Base-by-base conservation (phyloP, 2,113 vertebrate species). In the Scomber japonicus region DNA sequence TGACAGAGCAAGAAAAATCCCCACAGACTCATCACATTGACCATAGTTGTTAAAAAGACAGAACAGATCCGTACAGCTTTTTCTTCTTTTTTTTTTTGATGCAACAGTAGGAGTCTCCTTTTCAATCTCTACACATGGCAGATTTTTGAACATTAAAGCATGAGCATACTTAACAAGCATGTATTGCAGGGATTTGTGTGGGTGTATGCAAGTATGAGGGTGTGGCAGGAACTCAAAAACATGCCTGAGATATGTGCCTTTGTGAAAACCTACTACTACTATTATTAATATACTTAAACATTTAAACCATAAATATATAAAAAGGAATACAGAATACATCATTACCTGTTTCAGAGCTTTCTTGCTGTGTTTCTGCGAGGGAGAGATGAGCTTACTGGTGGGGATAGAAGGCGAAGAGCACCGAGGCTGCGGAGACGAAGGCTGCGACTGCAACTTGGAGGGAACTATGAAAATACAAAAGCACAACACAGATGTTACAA, bases 301-400 rank as follows among this genome's bases (percentile, higher is more conserved):
- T 27, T n/a, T 49, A 19, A 35, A 53, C 30, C 2, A 40, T 40
- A 40, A 9, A 9, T 40, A 40, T 40, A 40, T 40, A 45, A 19
- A 19, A 5, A 55, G 13, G 66, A 85, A 81, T 11, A 35, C 2
- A 24, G 11, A 82, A 40, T 0, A 24, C 5, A 50, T n/a, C 50
- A 48, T 75, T 93, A 99, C 98, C 97, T 99, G 98, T 78, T 98
- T 99, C 60, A 99, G 92, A 3, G 98, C 98, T 89, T 99, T 99
- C 94, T 99, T 99, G 96, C 96, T 97, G 95, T 98, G 98, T 93
- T 99, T 98, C 96, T 99, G 98, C 2, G 98, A 99, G 11, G 96
- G 96, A 63, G 98, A 99, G 93, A 99, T 97, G 92, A 96, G 94
- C 94, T 99, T 99, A 88, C 91, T 92, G 78, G 94, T 82, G 50